Evolutionary conservation across 2,113 vertebrate species (phyloP), one percentile per base, ranked within the genome.

Genomic region (Chaetorhynchus papuensis): DNA sequence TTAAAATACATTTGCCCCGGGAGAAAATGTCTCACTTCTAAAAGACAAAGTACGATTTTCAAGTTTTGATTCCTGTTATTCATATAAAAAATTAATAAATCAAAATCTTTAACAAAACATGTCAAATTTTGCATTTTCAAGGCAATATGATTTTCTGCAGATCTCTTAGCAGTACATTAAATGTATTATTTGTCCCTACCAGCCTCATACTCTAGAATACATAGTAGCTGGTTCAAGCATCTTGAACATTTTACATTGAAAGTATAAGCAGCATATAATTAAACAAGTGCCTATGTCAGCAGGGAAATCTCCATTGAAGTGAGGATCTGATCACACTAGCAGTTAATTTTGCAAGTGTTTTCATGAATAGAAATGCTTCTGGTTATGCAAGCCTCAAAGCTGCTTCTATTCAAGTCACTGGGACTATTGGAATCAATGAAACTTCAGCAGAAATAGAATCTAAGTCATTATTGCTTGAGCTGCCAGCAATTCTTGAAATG

Each of bases 271-370:
- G 57, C 49, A 91, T 82, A 78, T 76, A 95, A 96, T 93, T 95
- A 89, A 91, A 76, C 63, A 80, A 91, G 56, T 88, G 79, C 47
- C 71, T 91, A 30, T 90, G 90, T 93, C 95, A 97, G 82, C 84
- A 96, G 90, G 87, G 82, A 95, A 91, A 94, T 90, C 82, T 96
- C 66, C 66, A 93, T 33, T 93, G 91, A 95, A 87, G 70, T 80
- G 78, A 94, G 44, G 42, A 88, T 85, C 42, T 91, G 89, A 95
- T 96, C 91, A 91, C 35, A 77, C 49, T 69, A 94, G 85, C 59
- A 83, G 89, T 91, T 93, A 94, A 95, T 85, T 96, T 93, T 87
- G 91, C 54, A 68, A 93, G 22, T 70, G 63, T 94, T 96, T 90
- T 87, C 70, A 94, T 95, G 74, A 90, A 95, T 66, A 87, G 70